Percentiles rank a stretch among this genome's conserved stretches.
Evolutionary conservation across 2,113 vertebrate species (phyloP).

Genomic region (Saguinus imperator): DNA sequence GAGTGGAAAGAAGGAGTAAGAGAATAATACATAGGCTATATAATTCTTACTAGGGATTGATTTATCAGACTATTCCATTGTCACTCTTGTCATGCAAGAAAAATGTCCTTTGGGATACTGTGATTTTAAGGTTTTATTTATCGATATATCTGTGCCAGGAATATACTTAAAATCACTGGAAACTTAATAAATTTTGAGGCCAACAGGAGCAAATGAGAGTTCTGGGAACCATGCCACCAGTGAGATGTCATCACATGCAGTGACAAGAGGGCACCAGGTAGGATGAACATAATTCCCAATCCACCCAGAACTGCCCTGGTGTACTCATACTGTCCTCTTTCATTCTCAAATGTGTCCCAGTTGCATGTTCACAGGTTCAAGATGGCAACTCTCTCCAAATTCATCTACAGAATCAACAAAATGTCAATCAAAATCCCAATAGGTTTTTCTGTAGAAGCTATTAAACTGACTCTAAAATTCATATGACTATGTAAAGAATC

Average conservation of each 20-base stretch:
- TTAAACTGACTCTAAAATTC: neutral
- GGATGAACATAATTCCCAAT: neutral
- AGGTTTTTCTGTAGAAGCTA: neutral
- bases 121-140: neutral
- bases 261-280: neutral
- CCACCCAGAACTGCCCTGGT: neutral
- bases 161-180: neutral
- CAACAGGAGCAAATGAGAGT: neutral
- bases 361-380: neutral
- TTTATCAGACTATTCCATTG: neutral
- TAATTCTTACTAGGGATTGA: neutral
- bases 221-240: neutral
- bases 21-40: neutral
- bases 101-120: neutral
- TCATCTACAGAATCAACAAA: neutral
- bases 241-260: neutral
- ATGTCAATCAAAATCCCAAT: neutral
- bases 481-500: neutral
- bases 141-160: neutral
- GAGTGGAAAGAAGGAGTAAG: neutral
- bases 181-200: neutral
- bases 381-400: neutral
- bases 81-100: neutral
- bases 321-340: neutral
- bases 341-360: neutral